phyloP scores from a whole-genome alignment of 2,888 invertebrate genomes.

The Heteropelma amictum region DNA sequence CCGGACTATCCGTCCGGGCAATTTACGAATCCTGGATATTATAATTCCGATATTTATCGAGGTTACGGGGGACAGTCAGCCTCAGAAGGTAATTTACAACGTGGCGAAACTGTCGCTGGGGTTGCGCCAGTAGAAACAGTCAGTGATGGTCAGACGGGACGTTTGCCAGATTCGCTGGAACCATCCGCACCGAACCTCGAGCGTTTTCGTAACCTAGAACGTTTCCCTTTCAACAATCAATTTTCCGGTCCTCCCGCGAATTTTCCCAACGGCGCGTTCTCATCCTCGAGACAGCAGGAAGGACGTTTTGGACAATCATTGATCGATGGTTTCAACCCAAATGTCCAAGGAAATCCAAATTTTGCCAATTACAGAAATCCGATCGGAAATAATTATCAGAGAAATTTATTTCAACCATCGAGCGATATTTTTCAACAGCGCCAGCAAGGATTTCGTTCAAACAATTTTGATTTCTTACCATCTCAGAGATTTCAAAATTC shows the following conservation, averaged over 20 bases:
- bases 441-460: conserved; percentile 46
- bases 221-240: conserved; percentile 49
- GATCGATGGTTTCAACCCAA: conserved; percentile 21
- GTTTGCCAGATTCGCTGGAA: conserved; percentile 43
- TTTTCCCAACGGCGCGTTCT: conserved; percentile 40
- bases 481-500: conserved; percentile 53
- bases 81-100: conserved; percentile 30
- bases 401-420: conserved; percentile 27
- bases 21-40: conserved; percentile 44
- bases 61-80: conserved; percentile 21
- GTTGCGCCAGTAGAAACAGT: conserved; percentile 43
- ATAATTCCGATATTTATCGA: conserved; percentile 48
- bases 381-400: conserved; percentile 25
- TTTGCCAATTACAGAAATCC: conserved; percentile 51
- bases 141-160: conserved; percentile 35
- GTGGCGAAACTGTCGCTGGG: conserved; percentile 28
- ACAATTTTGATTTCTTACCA: conserved; percentile 49
- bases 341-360: conserved; percentile 27
- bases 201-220: conserved; percentile 51
- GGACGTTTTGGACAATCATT: conserved; percentile 26
- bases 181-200: conserved; percentile 43
- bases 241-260: conserved; percentile 17
- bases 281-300: conserved; percentile 21
- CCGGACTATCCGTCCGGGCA: conserved; percentile 34
- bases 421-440: conserved; percentile 41